These are phyloP conservation scores for Drosophila ustulata DNA, from an alignment of 2,888 invertebrate genomes.

Conservation along the genomic window DNA sequence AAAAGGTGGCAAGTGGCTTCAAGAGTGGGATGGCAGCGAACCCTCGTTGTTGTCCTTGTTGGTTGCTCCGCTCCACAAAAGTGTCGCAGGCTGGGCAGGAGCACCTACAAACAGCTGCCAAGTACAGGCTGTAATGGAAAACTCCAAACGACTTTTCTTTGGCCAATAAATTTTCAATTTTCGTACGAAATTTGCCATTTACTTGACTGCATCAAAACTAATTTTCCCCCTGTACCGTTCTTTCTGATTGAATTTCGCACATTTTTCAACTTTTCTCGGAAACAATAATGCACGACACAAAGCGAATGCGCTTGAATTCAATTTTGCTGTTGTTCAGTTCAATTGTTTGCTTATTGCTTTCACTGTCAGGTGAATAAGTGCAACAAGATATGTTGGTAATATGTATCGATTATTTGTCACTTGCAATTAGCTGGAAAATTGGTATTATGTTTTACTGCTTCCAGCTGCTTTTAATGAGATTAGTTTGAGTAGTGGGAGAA, in stretches of 20 bases:
- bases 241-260: conserved; percentile 26
- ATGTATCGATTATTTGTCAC: neutral
- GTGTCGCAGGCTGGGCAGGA: neutral
- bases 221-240: conserved; percentile 31
- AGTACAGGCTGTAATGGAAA: conserved; percentile 22
- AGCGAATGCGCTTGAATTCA: neutral
- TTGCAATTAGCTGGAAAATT: neutral
- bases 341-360: conserved; percentile 2
- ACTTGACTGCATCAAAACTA: conserved; percentile 55
- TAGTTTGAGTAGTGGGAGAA: neutral
- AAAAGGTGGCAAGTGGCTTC: neutral
- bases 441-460: neutral
- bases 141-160: conserved; percentile 52
- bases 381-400: neutral
- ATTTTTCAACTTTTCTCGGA: conserved; percentile 28
- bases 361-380: neutral
- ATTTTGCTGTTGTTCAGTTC: neutral
- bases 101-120: conserved; percentile 26
- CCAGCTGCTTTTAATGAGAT: neutral
- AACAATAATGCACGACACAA: conserved; percentile 16
- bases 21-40: conserved; percentile 2
- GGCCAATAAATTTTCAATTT: conserved; percentile 68
- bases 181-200: conserved; percentile 60
- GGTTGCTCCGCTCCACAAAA: conserved; percentile 1
- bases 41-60: neutral